Evolutionary conservation across 2,888 invertebrate species (phyloP), one percentile per base, ranked within the genome.

Genomic region (Agonopterix alstromeriana): DNA sequence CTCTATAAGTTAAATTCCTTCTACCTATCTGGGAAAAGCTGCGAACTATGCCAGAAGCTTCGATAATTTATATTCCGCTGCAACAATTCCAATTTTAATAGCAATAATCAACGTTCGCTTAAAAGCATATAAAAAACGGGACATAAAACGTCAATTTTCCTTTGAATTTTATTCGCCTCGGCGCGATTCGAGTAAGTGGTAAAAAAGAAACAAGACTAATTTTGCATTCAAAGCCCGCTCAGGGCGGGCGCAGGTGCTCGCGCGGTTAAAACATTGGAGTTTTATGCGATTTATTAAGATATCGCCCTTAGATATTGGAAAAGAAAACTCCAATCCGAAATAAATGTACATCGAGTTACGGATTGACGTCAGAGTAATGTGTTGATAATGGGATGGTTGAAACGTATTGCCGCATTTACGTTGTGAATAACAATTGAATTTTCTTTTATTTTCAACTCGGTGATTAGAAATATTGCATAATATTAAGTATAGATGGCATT

Each of bases 211-310:
- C 85, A 85, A 81, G 82, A 74, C 80, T 81, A 79, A 86, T 85
- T 85, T 82, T 75, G 77, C 80, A 87, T 87, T 87, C 85, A 85
- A 82, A 85, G 81, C 83, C 78, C 75, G 80, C 67, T 55, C 53
- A 60, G 58, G 67, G 73, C 76, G 80, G 78, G 76, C 76, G 76
- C 87, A 87, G 87, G 87, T 87, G 87, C 72, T 63, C 55, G 60
- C 60, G 73, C 70, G 83, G 84, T 82, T 85, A 82, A 84, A 86
- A 86, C 83, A 86, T 83, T 85, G 77, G 74, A 82, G 74, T 84
- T 85, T 86, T 85, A 84, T 85, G 65, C 77, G 84, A 86, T 86
- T 87, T 88, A 85, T 83, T 83, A 86, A 84, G 83, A 83, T 84
- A 85, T 82, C 70, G 68, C 72, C 58, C 59, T 67, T 65, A 76